Conservation (phyloP, 2,888 invertebrate species). For the Apeira syringaria region DNA sequence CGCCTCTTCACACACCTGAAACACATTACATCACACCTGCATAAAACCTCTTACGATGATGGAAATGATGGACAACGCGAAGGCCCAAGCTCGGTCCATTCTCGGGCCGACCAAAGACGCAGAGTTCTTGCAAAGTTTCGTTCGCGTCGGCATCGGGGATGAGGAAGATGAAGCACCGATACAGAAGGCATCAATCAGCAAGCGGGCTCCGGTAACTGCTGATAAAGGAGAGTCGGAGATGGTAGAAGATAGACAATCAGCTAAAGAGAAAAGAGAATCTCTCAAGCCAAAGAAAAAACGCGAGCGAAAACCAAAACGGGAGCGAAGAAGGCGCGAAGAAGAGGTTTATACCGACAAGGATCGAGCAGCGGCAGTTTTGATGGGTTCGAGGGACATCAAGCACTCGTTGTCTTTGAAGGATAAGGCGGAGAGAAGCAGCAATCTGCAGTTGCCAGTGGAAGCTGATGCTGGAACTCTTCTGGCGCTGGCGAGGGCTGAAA, state of each 20-base stretch:
- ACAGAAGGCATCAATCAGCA: constrained; percentile 71
- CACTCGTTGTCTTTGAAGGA: constrained; percentile 91
- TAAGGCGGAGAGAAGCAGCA: constrained; percentile 89
- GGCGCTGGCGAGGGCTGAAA: constrained; percentile 89
- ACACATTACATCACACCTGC: constrained; percentile 48
- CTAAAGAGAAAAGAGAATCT: constrained; percentile 62
- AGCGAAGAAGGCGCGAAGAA: constrained; percentile 78
- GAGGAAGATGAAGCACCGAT: constrained; percentile 77
- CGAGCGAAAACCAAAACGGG: constrained; percentile 64
- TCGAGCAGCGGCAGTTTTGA: constrained; percentile 93
- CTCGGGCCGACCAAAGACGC: constrained; percentile 88
- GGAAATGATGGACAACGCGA: constrained; percentile 64
- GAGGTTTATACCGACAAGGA: constrained; percentile 96
- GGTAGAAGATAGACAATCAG: constrained; percentile 57
- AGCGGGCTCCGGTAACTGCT: constrained; percentile 53
- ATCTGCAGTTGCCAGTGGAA: constrained; percentile 89
- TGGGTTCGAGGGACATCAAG: constrained; percentile 94
- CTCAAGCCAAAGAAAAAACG: constrained; percentile 61
- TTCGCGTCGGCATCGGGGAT: constrained; percentile 86
- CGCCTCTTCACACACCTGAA: constrained; percentile 61
- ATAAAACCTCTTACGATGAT: constrained; percentile 31
- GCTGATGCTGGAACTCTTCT: constrained; percentile 90
- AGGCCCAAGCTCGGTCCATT: constrained; percentile 82
- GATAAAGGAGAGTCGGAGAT: constrained; percentile 52
- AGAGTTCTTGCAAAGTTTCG: constrained; percentile 91